Percentiles rank a stretch among this genome's conserved stretches.
Evolutionary conservation across 2,888 invertebrate species (phyloP).

Genomic region (Pandemis heparana): DNA sequence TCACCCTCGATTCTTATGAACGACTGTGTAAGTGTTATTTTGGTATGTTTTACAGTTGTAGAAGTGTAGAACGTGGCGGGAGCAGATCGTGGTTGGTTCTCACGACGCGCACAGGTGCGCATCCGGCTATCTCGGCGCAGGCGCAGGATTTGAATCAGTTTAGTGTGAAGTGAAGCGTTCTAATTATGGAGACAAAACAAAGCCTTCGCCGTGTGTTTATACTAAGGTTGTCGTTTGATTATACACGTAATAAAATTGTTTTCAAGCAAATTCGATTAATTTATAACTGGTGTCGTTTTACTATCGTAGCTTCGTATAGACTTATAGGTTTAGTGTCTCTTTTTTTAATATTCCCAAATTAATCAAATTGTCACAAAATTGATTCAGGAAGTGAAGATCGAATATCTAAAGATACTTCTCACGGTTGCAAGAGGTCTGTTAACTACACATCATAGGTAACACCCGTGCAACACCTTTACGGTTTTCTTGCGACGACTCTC

Average conservation of each 20-base stretch:
- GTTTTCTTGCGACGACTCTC: background rate
- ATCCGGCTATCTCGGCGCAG: conserved; percentile 78
- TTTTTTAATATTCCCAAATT: no score
- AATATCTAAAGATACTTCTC: no score
- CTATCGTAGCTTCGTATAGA: background rate
- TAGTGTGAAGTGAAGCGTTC: conserved; percentile 66
- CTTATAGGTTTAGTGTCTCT: no score
- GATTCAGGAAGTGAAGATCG: no score
- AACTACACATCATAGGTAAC: background rate
- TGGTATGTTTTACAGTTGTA: conserved; percentile 24
- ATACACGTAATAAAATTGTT: background rate
- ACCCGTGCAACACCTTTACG: background rate
- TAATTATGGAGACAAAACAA: conserved; percentile 68
- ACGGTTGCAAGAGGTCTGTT: background rate
- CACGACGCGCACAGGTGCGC: conserved; percentile 81
- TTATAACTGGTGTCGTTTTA: background rate
- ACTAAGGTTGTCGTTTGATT: background rate
- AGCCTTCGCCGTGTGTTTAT: conserved; percentile 38
- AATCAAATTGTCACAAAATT: no score
- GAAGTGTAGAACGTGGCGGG: conserved; percentile 41
- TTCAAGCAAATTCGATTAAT: no score
- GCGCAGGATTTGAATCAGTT: conserved; percentile 69
- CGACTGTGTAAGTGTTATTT: conserved; percentile 44
- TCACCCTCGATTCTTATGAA: conserved; percentile 33
- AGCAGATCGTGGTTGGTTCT: conserved; percentile 72